These are phyloP conservation scores for Cyphomyrus plagiostoma DNA, from an alignment of 2,113 vertebrate species.

Conservation along the genomic window DNA sequence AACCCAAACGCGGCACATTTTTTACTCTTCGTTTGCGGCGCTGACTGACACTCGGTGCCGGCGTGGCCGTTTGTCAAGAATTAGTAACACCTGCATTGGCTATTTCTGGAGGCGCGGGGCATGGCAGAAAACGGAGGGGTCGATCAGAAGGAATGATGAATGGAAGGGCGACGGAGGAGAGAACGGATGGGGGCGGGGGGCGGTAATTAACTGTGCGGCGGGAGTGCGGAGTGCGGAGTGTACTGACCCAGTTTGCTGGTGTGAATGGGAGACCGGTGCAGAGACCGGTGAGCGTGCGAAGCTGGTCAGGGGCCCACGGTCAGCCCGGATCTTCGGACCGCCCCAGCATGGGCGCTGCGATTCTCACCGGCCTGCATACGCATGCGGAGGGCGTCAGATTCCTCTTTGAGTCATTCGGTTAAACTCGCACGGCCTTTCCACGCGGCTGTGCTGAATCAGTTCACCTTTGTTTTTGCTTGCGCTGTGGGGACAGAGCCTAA, in stretches of 20 bases:
- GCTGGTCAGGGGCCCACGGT: not conserved
- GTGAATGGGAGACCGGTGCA: not conserved
- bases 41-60: not conserved
- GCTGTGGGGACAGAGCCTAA: not conserved
- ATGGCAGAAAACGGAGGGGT: not conserved
- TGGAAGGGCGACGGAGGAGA: not conserved
- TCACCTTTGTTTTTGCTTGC: too few relatives aligned
- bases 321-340: not conserved
- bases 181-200: not conserved
- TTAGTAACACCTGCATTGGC: not conserved
- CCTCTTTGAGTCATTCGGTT: not conserved
- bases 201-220: not conserved
- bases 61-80: not conserved
- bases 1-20: not conserved
- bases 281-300: not conserved
- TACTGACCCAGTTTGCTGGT: not conserved
- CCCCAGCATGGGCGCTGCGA: not conserved
- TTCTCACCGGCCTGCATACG: not conserved
- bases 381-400: not conserved
- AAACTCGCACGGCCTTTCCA: not conserved
- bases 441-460: not conserved
- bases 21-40: not conserved
- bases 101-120: not conserved
- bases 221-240: not conserved
- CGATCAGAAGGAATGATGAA: constrained; percentile 1